Base-by-base conservation (phyloP, 2,888 invertebrate species). In the Chloromyia formosa region DNA sequence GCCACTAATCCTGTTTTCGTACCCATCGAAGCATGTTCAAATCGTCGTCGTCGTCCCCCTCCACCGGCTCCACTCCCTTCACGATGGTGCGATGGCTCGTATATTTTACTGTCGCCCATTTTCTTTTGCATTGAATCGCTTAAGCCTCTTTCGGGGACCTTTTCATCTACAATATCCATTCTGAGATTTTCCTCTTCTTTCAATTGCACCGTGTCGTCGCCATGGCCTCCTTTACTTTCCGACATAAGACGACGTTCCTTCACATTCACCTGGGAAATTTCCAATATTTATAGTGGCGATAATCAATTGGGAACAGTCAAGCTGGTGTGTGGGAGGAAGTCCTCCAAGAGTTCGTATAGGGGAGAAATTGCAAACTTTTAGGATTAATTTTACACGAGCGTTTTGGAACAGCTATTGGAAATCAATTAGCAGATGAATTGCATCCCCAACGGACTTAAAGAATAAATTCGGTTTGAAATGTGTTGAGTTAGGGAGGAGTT, bases 181-280 rank as follows among this genome's bases (percentile, higher is more conserved):
- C 18, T 10, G 20, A 66, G 45, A 66, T 66, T 49, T 45, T 66
- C 66, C 20, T 45, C 66, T 45, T 66, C 20, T 45, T 66, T 66
- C 66, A 66, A 20, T 66, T 66, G 42, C 22, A 54, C 27, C 27
- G 7, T 35, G 27, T 35, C 27, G 27, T 35, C 23, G 49, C 23
- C 35, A 40, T 18, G 16, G 16, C 12, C 49, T 12, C 49, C 60
- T 27, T 27, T 61, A 16, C 10, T 53, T 27, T n/a, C 27, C 27
- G 5, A 12, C 22, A 27, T 14, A n/a, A 1, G 54, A n/a, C 18
- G 68, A 54, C 53, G 68, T n/a, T 53, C 54, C 16, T 69, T 23
- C n/a, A 16, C 20, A 27, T 69, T 27, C 53, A 53, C 16, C 49
- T 54, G 27, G 42, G 23, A 27, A 64, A 40, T 40, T 18, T n/a